Evolutionary conservation across 1,140 invertebrate species (phyloP).

Genomic region (Sweltsa coloradensis): DNA sequence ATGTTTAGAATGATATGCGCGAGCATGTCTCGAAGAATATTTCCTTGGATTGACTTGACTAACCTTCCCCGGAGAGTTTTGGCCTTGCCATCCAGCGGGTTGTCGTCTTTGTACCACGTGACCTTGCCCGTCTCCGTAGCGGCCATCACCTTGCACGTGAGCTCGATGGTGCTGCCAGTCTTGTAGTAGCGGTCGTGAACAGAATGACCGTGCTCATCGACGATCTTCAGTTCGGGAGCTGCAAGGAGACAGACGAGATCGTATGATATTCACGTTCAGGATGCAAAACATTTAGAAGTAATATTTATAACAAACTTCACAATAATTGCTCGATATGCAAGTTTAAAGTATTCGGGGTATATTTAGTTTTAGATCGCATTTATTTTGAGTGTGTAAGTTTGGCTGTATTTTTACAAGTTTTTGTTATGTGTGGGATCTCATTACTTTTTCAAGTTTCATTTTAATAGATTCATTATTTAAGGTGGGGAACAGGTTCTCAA

Average conservation of each 20-base stretch:
- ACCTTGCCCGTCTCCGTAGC: conserved; percentile 25
- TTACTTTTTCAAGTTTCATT: no score
- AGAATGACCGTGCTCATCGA: conserved; percentile 31
- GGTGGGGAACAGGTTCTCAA: no score
- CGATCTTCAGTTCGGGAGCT: conserved; percentile 32
- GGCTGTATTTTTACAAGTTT: no score
- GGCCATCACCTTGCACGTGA: conserved; percentile 24
- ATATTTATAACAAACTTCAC: no score
- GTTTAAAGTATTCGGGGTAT: no score
- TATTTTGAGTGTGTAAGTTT: no score
- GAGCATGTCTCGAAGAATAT: neutral
- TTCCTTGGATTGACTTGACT: conserved; percentile 12
- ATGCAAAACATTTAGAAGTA: no score
- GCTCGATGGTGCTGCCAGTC: conserved; percentile 32
- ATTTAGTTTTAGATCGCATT: no score
- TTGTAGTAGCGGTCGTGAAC: conserved; percentile 33
- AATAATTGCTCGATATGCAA: no score
- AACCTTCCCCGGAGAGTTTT: conserved; percentile 31
- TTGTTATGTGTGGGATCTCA: no score
- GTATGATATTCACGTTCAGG: no score
- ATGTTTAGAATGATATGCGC: neutral
- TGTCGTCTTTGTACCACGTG: conserved; percentile 31
- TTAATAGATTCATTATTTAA: no score
- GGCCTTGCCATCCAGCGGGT: conserved; percentile 26
- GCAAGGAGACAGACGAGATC: conserved; percentile 15